Evolutionary conservation across 2,797 vertebrate genomes (phyloP).

Genomic region (Menidia menidia): DNA sequence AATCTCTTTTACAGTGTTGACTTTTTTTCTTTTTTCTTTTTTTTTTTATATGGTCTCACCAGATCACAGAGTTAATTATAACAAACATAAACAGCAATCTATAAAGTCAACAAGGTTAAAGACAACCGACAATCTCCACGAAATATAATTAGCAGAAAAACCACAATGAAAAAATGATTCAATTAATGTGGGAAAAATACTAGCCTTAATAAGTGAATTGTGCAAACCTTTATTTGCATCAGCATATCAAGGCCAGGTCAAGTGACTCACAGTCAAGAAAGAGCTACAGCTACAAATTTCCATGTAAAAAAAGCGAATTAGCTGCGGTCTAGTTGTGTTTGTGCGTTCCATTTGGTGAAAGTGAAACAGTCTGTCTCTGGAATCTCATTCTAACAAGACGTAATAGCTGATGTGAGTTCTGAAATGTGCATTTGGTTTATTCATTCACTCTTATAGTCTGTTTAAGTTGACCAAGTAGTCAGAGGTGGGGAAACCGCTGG

Average conservation of each 20-base stretch:
- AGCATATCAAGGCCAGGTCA: constrained; percentile 11
- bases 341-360: neutral
- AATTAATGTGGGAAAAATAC: neutral
- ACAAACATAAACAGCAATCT: constrained; percentile 4
- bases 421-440: no score
- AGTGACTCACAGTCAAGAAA: constrained; percentile 9
- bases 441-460: no score
- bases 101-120: constrained; percentile 4
- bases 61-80: constrained; percentile 20
- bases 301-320: neutral
- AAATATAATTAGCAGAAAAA: constrained; percentile 7
- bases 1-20: constrained; percentile 6
- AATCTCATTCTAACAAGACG: neutral
- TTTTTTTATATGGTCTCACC: neutral
- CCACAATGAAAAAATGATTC: neutral
- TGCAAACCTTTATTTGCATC: constrained; percentile 2
- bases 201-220: neutral
- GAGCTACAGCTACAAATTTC: constrained; percentile 3
- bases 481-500: no score
- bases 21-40: no score
- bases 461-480: no score
- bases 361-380: neutral
- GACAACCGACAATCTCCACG: neutral
- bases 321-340: no score
- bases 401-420: no score